phyloP scores from a whole-genome alignment of 1,140 invertebrate species.

The Bombus superbus region DNA sequence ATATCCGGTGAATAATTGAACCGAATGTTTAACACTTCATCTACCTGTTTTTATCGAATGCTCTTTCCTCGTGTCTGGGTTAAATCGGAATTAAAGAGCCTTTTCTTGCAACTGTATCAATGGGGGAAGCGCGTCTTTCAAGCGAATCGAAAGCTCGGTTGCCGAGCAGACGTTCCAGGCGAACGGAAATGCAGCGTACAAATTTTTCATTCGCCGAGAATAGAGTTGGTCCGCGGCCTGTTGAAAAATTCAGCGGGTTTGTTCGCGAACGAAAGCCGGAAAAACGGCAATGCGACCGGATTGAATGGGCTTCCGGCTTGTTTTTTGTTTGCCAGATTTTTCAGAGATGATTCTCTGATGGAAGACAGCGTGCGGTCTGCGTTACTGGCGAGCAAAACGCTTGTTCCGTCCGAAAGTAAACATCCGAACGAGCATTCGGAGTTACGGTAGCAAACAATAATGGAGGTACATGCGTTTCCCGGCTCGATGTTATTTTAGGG shows the following conservation, averaged over 20 bases:
- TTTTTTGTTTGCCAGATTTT: conserved; percentile 24
- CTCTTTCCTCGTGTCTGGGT: not conserved
- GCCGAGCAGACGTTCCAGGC: not conserved
- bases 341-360: conserved; percentile 23
- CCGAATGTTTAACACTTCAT: not conserved
- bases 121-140: not conserved
- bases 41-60: not conserved
- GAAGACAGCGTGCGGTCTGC: conserved; percentile 1
- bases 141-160: not conserved
- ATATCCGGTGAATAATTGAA: not conserved
- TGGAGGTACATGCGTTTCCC: not conserved
- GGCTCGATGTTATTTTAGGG: not conserved
- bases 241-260: conserved; percentile 38
- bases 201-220: conserved; percentile 21
- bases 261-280: conserved; percentile 24
- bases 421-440: conserved; percentile 2
- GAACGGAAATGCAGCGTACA: conserved; percentile 6
- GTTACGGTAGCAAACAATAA: conserved; percentile 9
- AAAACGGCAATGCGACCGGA: conserved; percentile 9
- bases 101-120: not conserved
- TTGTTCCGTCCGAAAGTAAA: conserved; percentile 19
- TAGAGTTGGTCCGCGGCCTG: not conserved
- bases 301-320: conserved; percentile 24
- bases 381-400: not conserved
- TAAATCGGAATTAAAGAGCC: not conserved